Conservation (phyloP, 2,888 invertebrate species). For the Trissolcus brochymenae region DNA sequence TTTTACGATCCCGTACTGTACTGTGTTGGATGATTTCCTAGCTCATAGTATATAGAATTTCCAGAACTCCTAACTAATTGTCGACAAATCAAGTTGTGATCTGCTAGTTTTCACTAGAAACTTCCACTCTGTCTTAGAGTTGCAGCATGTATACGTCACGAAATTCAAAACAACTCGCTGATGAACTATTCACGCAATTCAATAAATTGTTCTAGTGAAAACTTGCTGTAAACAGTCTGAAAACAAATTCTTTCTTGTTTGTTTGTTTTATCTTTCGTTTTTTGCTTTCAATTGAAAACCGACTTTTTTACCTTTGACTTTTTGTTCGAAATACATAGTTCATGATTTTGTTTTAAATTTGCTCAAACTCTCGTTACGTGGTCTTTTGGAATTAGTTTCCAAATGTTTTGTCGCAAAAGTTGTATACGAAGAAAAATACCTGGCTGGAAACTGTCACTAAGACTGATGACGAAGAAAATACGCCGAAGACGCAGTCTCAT, state of each 20-base stretch:
- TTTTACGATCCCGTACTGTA: constrained; percentile 61
- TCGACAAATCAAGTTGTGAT: constrained; percentile 54
- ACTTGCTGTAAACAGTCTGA: constrained; percentile 55
- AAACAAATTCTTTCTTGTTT: too few relatives aligned
- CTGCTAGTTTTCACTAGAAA: constrained; percentile 71
- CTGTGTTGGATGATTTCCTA: constrained; percentile 74
- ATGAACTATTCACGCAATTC: constrained; percentile 3
- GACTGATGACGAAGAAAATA: constrained; percentile 71
- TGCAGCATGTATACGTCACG: constrained; percentile 16
- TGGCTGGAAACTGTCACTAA: constrained; percentile 69
- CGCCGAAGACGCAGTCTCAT: constrained; percentile 72
- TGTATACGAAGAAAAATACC: constrained; percentile 64
- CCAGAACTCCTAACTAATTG: constrained; percentile 51
- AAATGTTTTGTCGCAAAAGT: constrained; percentile 63
- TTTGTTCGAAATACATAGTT: constrained; percentile 5
- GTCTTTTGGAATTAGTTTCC: constrained; percentile 36
- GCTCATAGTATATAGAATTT: constrained; percentile 72
- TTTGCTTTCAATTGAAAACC: constrained; percentile 3
- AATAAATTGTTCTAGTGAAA: constrained; percentile 67
- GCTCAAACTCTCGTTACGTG: constrained; percentile 45
- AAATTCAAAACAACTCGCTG: constrained; percentile 24
- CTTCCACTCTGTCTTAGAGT: constrained; percentile 38
- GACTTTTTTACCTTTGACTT: neutral
- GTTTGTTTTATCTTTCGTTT: too few relatives aligned
- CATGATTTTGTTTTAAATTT: constrained; percentile 10